phyloP scores from a whole-genome alignment of 2,888 invertebrate species.

The Phaonia tiefii region DNA sequence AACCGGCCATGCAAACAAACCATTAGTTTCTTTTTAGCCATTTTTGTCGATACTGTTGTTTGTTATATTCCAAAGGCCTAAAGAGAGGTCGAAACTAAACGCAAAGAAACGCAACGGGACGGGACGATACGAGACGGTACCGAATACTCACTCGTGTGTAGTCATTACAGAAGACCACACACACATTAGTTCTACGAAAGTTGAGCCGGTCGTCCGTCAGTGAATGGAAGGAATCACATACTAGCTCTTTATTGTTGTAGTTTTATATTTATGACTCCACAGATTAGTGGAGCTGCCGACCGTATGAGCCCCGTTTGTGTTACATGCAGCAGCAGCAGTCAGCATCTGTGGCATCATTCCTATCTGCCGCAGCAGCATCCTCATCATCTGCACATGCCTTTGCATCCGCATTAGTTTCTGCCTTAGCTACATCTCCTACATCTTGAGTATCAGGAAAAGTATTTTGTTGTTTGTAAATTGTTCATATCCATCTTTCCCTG shows the following conservation, averaged over 20 bases:
- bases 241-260: slow-evolving; percentile 50
- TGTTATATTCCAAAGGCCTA: neutral
- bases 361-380: neutral
- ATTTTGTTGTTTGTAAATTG: neutral
- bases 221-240: no score
- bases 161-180: slow-evolving; percentile 65
- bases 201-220: no score
- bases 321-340: slow-evolving; percentile 1
- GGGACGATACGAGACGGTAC: no score
- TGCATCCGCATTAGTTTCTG: neutral
- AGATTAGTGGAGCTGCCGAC: slow-evolving; percentile 61
- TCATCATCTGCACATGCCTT: neutral
- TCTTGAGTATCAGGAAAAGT: neutral
- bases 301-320: slow-evolving; percentile 32
- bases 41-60: neutral
- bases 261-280: slow-evolving; percentile 63
- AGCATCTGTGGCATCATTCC: no score
- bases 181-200: slow-evolving; percentile 70
- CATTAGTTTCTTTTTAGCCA: slow-evolving; percentile 25
- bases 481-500: neutral
- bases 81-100: no score
- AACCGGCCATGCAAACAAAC: slow-evolving; percentile 51
- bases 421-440: slow-evolving; percentile 10
- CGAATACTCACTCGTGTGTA: slow-evolving; percentile 22
- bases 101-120: no score